Evolutionary conservation across 2,888 invertebrate species (phyloP).

Genomic region (Sesia apiformis): DNA sequence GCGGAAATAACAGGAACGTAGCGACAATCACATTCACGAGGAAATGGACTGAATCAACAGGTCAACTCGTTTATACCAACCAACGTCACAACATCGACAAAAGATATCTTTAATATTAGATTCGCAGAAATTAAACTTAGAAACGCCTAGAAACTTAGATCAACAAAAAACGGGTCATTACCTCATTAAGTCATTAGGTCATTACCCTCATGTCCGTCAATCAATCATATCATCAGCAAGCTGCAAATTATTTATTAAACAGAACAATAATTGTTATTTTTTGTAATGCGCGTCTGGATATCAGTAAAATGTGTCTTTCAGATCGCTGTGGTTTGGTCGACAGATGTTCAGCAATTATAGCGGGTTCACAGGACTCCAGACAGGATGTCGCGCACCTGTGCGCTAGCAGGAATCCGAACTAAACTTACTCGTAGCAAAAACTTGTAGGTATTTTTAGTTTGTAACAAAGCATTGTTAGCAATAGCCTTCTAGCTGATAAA

Average conservation of each 20-base stretch:
- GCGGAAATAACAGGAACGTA: conserved; percentile 60
- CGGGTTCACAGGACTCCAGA: conserved; percentile 36
- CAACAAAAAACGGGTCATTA: no score
- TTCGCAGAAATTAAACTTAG: no score
- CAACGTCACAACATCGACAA: no score
- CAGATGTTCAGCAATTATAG: conserved; percentile 60
- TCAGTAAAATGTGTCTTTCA: not conserved
- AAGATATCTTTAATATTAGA: no score
- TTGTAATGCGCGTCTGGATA: no score
- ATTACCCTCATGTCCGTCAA: no score
- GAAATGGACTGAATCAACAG: conserved; percentile 66
- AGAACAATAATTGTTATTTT: no score
- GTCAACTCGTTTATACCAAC: conserved; percentile 18
- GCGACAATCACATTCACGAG: conserved; percentile 50
- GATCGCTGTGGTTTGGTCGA: conserved; percentile 11
- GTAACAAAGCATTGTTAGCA: not conserved
- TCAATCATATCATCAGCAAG: no score
- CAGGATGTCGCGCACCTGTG: conserved; percentile 69
- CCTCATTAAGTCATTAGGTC: no score
- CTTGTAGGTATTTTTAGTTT: conserved; percentile 6
- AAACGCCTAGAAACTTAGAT: no score
- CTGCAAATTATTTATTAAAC: no score
- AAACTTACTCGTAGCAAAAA: conserved; percentile 48
- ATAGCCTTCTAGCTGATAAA: conserved; percentile 13
- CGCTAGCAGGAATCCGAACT: conserved; percentile 27